phyloP scores from a whole-genome alignment of 2,797 vertebrate species.

The Leptodactylus fallax region DNA sequence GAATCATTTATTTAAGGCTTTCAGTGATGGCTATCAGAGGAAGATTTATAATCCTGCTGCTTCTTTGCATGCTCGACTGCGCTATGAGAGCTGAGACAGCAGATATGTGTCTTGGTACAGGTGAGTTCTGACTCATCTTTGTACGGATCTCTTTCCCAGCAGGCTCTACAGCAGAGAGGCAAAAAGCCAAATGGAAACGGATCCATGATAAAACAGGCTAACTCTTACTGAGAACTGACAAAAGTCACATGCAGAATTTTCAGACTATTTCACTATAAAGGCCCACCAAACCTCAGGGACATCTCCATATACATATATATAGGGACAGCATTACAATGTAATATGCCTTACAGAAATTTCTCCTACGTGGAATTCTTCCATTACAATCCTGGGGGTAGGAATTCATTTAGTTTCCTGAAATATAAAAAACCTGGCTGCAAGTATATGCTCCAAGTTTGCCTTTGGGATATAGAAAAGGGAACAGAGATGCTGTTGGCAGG shows the following conservation, averaged over 20 bases:
- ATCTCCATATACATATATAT: not conserved
- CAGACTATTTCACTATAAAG: not conserved
- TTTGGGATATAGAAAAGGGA: not conserved
- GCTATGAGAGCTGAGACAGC: constrained; percentile 67
- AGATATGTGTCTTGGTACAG: constrained; percentile 63
- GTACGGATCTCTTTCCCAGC: constrained; percentile 55
- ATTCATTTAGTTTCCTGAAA: not conserved
- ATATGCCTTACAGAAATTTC: too few species aligned
- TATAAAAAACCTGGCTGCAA: too few species aligned
- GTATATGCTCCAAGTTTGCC: not conserved
- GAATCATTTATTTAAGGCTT: constrained; percentile 59
- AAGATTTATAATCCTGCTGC: constrained; percentile 53
- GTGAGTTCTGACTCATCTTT: constrained; percentile 53
- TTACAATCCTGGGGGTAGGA: not conserved
- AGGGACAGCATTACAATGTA: not conserved
- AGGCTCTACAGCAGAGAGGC: constrained; percentile 44
- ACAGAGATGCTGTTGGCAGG: not conserved
- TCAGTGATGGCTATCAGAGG: constrained; percentile 44
- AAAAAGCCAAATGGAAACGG: not conserved
- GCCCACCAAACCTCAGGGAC: not conserved
- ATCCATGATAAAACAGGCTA: constrained; percentile 12
- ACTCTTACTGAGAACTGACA: not conserved
- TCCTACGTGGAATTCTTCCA: too few species aligned
- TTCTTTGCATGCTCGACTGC: constrained; percentile 63
- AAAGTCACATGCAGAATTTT: not conserved